These are phyloP conservation scores for Tetramorium simillimum DNA, from an alignment of 1,140 invertebrate genomes.

Conservation along the genomic window DNA sequence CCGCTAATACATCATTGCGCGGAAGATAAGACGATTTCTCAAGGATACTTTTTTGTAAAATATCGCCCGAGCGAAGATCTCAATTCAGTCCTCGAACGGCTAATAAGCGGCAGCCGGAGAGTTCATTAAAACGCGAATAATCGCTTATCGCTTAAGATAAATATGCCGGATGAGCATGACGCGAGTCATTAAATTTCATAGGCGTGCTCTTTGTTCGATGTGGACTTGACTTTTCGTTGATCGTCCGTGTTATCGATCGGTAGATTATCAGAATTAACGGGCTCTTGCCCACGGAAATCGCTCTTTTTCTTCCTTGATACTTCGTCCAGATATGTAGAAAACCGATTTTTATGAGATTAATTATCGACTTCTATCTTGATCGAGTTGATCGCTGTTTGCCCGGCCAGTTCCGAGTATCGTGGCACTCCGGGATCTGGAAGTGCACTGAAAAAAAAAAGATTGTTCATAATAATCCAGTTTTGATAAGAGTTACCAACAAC, in stretches of 20 bases:
- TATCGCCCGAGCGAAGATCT: background rate
- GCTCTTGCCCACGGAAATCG: background rate
- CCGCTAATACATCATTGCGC: background rate
- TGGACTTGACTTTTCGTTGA: background rate
- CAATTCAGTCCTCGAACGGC: background rate
- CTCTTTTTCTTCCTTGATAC: background rate
- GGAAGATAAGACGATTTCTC: slow-evolving; percentile 13
- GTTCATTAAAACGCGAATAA: slow-evolving; percentile 33
- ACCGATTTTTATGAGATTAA: background rate
- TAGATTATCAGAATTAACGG: background rate
- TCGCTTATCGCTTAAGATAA: slow-evolving; percentile 31
- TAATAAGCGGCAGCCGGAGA: background rate
- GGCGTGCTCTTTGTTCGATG: background rate
- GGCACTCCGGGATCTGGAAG: too few species aligned
- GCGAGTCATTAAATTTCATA: background rate
- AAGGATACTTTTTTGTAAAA: slow-evolving; percentile 8
- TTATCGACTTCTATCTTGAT: background rate
- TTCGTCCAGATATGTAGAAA: background rate
- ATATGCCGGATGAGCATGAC: background rate
- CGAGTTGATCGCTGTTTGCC: background rate
- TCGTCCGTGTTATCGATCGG: background rate
- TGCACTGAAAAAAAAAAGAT: too few species aligned
- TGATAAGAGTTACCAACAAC: too few species aligned
- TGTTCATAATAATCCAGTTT: too few species aligned
- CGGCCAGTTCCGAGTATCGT: background rate